A percentile compares a stretch with the other conserved stretches of the same genome.
phyloP scores from a whole-genome alignment of 2,888 invertebrate genomes.

The Ptychoptera contaminata region DNA sequence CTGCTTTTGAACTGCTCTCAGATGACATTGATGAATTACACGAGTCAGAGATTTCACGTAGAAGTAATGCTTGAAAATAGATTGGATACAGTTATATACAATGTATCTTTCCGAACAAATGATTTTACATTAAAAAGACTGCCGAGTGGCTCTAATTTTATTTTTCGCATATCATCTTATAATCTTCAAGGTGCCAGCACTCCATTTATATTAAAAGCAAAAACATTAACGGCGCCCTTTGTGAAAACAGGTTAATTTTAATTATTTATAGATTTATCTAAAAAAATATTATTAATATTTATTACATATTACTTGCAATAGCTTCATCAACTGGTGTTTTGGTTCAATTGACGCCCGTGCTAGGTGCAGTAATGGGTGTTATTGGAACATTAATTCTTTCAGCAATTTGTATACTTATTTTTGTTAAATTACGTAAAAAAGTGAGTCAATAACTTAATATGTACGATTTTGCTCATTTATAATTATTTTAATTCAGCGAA shows the following conservation, averaged over 20 bases:
- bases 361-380: constrained; percentile 65
- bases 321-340: constrained; percentile 43
- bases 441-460: background rate
- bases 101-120: constrained; percentile 26
- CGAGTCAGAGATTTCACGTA: constrained; percentile 29
- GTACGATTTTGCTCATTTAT: background rate
- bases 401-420: constrained; percentile 51
- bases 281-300: too few relatives aligned
- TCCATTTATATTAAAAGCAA: constrained; percentile 23
- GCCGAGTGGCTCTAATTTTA: constrained; percentile 29
- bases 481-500: background rate
- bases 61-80: constrained; percentile 16
- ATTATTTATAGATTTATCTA: too few relatives aligned
- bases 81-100: constrained; percentile 24
- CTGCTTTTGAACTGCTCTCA: too few relatives aligned
- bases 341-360: constrained; percentile 67
- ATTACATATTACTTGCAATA: too few relatives aligned
- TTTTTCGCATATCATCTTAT: constrained; percentile 26
- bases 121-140: constrained; percentile 28
- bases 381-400: constrained; percentile 61
- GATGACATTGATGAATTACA: too few relatives aligned
- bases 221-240: constrained; percentile 28
- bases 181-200: constrained; percentile 29
- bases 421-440: constrained; percentile 46
- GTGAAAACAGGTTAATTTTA: constrained; percentile 29